phyloP scores from a whole-genome alignment of 2,888 invertebrate species.

The Leptinotarsa peninsularis region DNA sequence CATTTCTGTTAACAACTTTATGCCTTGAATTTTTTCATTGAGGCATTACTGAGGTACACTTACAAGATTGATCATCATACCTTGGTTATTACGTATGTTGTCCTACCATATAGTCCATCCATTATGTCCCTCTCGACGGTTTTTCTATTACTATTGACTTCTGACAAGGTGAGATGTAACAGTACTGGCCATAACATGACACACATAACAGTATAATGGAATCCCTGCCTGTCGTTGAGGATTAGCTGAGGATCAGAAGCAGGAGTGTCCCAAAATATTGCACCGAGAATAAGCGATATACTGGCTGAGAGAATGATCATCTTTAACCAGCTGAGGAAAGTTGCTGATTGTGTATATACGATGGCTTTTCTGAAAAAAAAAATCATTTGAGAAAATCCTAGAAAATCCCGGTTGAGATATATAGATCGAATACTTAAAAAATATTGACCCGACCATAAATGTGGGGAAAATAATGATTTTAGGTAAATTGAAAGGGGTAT shows the following conservation, averaged over 20 bases:
- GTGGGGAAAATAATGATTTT: too few species aligned
- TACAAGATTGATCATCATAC: constrained; percentile 65
- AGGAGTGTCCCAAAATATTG: constrained; percentile 91
- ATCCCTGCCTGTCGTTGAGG: constrained; percentile 83
- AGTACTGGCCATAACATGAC: constrained; percentile 83
- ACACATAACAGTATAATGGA: constrained; percentile 85
- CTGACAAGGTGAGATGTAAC: constrained; percentile 72
- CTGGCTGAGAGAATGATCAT: constrained; percentile 83
- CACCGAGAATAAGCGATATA: constrained; percentile 85
- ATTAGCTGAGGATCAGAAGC: constrained; percentile 79
- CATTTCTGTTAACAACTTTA: too few species aligned
- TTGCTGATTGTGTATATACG: constrained; percentile 88
- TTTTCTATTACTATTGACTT: constrained; percentile 70
- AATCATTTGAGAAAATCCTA: too few species aligned
- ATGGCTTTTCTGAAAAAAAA: constrained; percentile 71
- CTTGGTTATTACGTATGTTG: constrained; percentile 83
- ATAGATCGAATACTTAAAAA: too few species aligned
- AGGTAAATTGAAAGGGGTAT: too few species aligned
- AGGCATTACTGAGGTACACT: too few species aligned
- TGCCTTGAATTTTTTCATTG: too few species aligned
- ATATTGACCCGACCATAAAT: too few species aligned
- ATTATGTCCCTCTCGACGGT: constrained; percentile 85
- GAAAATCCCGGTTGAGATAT: too few species aligned
- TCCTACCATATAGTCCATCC: constrained; percentile 83
- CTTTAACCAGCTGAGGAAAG: constrained; percentile 82